These are phyloP conservation scores for Sphenodon punctatus DNA, from an alignment of 2,797 vertebrate species.

Conservation along the genomic window DNA sequence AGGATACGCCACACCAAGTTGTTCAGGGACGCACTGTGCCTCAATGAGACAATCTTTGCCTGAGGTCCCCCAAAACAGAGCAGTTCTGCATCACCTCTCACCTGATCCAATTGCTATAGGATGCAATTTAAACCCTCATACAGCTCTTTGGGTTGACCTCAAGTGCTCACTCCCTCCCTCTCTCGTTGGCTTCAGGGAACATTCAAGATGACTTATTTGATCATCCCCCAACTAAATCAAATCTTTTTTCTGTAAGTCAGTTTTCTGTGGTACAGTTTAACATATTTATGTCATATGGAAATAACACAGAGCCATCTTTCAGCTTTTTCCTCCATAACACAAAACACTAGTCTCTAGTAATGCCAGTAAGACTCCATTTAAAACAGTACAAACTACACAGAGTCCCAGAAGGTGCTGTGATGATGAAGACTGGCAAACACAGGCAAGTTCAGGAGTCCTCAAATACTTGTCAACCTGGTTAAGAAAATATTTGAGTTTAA, in stretches of 20 bases:
- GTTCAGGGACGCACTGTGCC: too few relatives aligned
- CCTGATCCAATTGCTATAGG: background rate
- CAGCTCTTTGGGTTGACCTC: background rate
- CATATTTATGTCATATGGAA: background rate
- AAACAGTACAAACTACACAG: background rate
- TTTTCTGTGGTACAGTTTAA: background rate
- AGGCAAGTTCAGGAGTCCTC: background rate
- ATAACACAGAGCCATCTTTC: background rate
- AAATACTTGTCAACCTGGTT: constrained; percentile 6
- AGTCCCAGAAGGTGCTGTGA: constrained; percentile 11
- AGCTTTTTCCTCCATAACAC: background rate
- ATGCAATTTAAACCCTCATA: background rate
- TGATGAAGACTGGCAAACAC: background rate
- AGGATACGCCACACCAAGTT: background rate
- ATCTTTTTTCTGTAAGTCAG: background rate
- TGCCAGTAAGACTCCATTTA: background rate
- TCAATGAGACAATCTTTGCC: background rate
- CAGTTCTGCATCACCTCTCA: background rate
- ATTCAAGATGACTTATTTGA: background rate
- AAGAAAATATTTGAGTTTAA: background rate
- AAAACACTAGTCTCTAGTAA: background rate
- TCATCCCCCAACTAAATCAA: background rate
- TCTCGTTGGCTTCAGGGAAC: rapidly evolving
- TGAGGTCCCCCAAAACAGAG: background rate
- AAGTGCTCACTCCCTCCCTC: background rate